Conservation (phyloP, 1,140 invertebrate genomes). For the Muscidifurax raptorellus region DNA sequence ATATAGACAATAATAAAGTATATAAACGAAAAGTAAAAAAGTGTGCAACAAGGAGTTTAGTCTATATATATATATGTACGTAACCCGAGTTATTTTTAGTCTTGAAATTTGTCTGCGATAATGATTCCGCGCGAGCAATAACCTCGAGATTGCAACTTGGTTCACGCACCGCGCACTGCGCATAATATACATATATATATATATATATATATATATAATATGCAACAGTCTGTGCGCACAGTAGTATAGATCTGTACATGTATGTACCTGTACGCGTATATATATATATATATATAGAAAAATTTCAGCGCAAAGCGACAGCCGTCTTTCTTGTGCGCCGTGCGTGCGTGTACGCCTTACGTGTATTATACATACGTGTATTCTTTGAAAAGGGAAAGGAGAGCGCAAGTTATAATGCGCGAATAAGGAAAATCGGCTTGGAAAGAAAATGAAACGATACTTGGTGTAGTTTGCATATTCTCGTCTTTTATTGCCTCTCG, state of each 20-base stretch:
- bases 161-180: no score
- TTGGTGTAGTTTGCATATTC: slow-evolving; percentile 33
- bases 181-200: background rate
- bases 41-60: background rate
- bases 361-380: no score
- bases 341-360: background rate
- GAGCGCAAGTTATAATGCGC: background rate
- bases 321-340: background rate
- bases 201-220: background rate
- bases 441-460: slow-evolving; percentile 27
- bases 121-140: slow-evolving; percentile 32
- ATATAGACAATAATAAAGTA: no score
- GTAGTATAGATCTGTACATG: background rate
- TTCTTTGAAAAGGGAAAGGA: background rate
- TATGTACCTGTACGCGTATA: background rate
- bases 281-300: background rate
- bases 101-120: slow-evolving; percentile 32
- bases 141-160: slow-evolving; percentile 25
- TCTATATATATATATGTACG: background rate
- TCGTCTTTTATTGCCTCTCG: slow-evolving; percentile 32
- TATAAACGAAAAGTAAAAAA: background rate
- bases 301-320: no score
- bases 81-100: slow-evolving; percentile 44
- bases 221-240: background rate
- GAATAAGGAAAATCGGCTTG: background rate